These are phyloP conservation scores for Himalopsyche anomala DNA, from an alignment of 2,888 invertebrate species.

Conservation along the genomic window DNA sequence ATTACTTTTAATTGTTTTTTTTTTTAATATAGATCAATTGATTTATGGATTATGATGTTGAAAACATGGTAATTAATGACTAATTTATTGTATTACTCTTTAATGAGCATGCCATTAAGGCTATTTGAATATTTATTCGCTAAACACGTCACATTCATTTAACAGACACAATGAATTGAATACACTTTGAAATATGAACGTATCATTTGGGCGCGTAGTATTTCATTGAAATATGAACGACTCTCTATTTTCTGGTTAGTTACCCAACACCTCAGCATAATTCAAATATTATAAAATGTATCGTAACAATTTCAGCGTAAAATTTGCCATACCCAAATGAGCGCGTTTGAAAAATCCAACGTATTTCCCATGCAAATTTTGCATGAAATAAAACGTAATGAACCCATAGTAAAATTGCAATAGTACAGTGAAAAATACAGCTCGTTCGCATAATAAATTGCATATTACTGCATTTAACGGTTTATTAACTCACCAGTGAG, in stretches of 20 bases:
- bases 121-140: not conserved
- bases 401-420: slow-evolving; percentile 33
- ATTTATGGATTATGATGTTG: too few relatives aligned
- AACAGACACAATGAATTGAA: not conserved
- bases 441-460: slow-evolving; percentile 18
- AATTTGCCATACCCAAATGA: not conserved
- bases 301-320: not conserved
- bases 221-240: not conserved
- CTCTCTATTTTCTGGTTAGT: not conserved
- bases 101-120: too few relatives aligned
- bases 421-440: not conserved
- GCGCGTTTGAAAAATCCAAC: not conserved
- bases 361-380: slow-evolving; percentile 28
- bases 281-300: slow-evolving; percentile 19
- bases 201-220: not conserved
- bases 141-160: not conserved
- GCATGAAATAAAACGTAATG: slow-evolving; percentile 34
- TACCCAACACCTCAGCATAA: not conserved
- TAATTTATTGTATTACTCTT: too few relatives aligned
- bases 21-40: too few relatives aligned
- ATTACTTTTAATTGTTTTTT: too few relatives aligned
- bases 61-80: too few relatives aligned
- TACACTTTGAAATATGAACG: not conserved
- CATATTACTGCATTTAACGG: slow-evolving; percentile 2
- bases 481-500: not conserved